Conservation (phyloP, 1,140 invertebrate genomes). For the Andricus grossulariae region DNA sequence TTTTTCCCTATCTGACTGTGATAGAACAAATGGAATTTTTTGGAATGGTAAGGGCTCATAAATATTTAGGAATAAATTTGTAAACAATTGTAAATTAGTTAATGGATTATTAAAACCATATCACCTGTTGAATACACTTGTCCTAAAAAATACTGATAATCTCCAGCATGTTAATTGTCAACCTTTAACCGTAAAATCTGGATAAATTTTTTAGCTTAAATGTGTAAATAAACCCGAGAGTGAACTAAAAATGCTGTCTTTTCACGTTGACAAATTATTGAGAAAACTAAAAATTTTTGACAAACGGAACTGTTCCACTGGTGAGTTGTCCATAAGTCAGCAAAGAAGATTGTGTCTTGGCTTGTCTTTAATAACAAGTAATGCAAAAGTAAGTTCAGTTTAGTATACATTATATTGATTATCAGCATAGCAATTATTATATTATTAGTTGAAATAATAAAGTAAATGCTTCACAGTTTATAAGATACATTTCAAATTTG, state of each 20-base stretch:
- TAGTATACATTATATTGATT: neutral
- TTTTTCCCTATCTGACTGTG: slow-evolving; percentile 94
- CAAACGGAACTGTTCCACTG: slow-evolving; percentile 78
- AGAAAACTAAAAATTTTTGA: slow-evolving; percentile 78
- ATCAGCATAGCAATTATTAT: neutral
- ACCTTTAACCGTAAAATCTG: slow-evolving; percentile 29
- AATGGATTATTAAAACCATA: too few species aligned
- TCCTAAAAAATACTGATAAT: slow-evolving; percentile 15
- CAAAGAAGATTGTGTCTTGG: slow-evolving; percentile 83
- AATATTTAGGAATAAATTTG: neutral
- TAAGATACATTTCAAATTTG: neutral
- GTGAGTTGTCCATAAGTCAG: slow-evolving; percentile 83
- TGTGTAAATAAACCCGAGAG: slow-evolving; percentile 54
- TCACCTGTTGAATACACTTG: too few species aligned
- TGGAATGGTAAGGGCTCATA: slow-evolving; percentile 77
- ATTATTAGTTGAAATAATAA: slow-evolving; percentile 11
- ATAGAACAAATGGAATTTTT: slow-evolving; percentile 93
- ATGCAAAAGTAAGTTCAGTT: slow-evolving; percentile 64
- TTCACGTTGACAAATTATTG: slow-evolving; percentile 72
- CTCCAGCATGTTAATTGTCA: slow-evolving; percentile 11
- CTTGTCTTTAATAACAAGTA: slow-evolving; percentile 79
- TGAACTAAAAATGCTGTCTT: slow-evolving; percentile 45
- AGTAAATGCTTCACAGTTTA: too few species aligned
- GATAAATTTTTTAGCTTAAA: slow-evolving; percentile 62
- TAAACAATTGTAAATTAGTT: too few species aligned